Percentiles rank a stretch among this genome's conserved stretches.
These are phyloP conservation scores for Pachyuromys duprasi DNA, from an alignment of 2,797 vertebrate genomes.

Conservation along the genomic window DNA sequence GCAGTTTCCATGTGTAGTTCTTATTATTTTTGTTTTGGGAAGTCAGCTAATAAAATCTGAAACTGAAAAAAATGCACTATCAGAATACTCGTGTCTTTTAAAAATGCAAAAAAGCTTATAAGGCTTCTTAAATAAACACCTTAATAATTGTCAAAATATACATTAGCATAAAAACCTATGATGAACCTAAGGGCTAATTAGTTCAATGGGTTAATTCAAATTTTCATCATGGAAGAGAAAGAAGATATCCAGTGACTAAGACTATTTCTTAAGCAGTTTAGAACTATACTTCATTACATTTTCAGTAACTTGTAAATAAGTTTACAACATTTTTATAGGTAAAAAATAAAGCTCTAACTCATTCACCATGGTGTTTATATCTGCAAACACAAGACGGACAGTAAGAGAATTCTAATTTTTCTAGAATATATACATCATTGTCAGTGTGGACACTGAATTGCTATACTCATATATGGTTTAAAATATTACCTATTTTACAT, in stretches of 20 bases:
- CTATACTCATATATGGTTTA: background rate
- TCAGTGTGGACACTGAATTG: background rate
- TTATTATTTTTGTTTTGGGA: background rate
- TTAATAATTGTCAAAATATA: conserved; percentile 16
- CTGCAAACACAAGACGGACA: background rate
- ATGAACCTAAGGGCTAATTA: background rate
- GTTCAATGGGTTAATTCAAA: conserved; percentile 3
- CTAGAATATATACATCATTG: background rate
- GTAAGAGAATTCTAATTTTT: conserved; percentile 16
- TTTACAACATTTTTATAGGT: background rate
- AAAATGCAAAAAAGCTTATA: background rate
- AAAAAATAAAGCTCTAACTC: background rate
- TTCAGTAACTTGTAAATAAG: background rate
- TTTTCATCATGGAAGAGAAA: conserved; percentile 16
- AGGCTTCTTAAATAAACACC: background rate
- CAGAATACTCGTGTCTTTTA: background rate
- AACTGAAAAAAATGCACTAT: background rate
- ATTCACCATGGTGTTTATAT: background rate
- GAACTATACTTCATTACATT: background rate
- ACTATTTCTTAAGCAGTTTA: conserved; percentile 21
- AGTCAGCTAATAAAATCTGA: background rate
- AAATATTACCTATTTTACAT: background rate
- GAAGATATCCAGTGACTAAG: background rate
- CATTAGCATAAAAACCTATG: background rate
- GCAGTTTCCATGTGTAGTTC: background rate